Conservation (phyloP, 2,888 invertebrate genomes). For the Dinocampus coccinellae region DNA sequence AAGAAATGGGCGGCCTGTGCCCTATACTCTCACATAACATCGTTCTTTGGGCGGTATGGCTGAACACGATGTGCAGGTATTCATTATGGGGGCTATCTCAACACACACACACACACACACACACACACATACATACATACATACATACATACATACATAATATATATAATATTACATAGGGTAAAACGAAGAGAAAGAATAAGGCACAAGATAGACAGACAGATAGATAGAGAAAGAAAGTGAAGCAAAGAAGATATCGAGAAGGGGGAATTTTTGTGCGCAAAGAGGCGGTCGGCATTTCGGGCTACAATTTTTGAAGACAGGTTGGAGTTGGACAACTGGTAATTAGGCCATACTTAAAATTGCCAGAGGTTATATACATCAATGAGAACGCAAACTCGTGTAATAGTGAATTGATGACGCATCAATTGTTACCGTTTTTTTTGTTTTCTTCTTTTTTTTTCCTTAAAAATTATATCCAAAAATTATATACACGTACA, state of each 20-base stretch:
- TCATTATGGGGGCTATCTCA: slow-evolving; percentile 39
- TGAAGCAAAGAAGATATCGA: background rate
- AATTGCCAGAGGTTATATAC: background rate
- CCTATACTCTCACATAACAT: slow-evolving; percentile 25
- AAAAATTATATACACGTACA: background rate
- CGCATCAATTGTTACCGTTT: background rate
- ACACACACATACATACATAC: no score
- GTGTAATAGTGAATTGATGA: background rate
- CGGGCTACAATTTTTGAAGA: slow-evolving; percentile 48
- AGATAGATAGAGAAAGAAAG: no score
- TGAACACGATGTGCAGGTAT: slow-evolving; percentile 47
- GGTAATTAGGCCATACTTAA: slow-evolving; percentile 60
- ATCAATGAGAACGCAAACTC: background rate
- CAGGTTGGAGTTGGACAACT: slow-evolving; percentile 54
- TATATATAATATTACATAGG: background rate
- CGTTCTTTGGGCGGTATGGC: slow-evolving; percentile 13
- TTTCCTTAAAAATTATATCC: background rate
- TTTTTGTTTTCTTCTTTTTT: no score
- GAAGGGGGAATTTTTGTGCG: background rate
- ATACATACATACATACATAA: no score
- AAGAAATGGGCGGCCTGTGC: slow-evolving; percentile 55
- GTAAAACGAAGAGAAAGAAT: background rate
- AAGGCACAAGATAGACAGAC: background rate
- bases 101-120: no score
- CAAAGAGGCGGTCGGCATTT: slow-evolving; percentile 38